Conservation (phyloP, 2,113 vertebrate species). For the Ceuthmochares aereus region DNA sequence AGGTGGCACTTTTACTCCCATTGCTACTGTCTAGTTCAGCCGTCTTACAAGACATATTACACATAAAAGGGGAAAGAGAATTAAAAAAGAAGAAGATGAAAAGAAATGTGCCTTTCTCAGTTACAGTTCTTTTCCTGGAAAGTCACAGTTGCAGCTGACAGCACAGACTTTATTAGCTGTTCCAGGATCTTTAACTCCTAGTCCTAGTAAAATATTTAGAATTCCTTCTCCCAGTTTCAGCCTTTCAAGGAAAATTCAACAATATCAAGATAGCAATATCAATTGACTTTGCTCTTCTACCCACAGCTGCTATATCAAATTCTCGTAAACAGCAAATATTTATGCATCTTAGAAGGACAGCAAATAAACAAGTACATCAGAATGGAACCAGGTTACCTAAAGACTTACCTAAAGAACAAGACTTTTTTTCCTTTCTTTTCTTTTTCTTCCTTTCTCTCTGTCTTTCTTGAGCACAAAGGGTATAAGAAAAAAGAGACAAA, state of each 20-base stretch:
- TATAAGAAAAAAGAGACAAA: neutral
- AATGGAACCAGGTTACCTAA: neutral
- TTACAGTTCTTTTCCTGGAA: neutral
- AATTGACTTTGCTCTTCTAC: neutral
- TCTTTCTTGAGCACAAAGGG: neutral
- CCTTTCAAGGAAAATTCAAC: neutral
- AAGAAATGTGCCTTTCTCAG: neutral
- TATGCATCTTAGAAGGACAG: neutral
- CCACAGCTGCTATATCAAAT: neutral
- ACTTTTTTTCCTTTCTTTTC: neutral
- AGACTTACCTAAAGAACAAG: no score
- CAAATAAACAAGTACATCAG: neutral
- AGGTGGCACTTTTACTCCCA: neutral
- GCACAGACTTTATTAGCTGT: neutral
- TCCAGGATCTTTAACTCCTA: neutral
- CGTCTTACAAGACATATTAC: neutral
- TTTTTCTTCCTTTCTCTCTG: neutral
- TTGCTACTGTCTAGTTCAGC: neutral
- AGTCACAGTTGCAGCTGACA: neutral
- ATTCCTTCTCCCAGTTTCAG: neutral
- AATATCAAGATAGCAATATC: neutral
- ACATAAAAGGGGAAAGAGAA: neutral
- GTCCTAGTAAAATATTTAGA: neutral
- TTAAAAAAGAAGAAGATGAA: slow-evolving; percentile 10
- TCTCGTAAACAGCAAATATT: neutral